Conservation (phyloP, 2,888 invertebrate genomes). For the Stenchaetothrips biformis region DNA sequence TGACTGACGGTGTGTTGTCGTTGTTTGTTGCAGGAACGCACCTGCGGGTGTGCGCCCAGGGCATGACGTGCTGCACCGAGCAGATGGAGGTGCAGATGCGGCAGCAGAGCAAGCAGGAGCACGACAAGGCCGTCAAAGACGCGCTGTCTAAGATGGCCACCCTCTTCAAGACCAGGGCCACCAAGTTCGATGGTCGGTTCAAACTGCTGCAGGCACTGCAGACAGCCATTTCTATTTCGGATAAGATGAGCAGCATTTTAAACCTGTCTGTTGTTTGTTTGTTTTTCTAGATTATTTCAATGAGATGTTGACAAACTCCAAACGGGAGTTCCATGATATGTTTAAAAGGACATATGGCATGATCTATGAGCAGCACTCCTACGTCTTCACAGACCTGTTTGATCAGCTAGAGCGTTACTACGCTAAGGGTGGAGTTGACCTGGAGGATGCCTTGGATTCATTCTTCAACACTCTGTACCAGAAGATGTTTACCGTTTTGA, state of each 20-base stretch:
- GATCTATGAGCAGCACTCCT: slow-evolving; percentile 89
- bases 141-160: slow-evolving; percentile 70
- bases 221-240: background rate
- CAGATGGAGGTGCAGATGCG: slow-evolving; percentile 65
- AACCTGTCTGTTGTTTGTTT: slow-evolving; percentile 37
- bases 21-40: slow-evolving; percentile 32
- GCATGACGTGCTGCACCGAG: slow-evolving; percentile 59
- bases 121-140: slow-evolving; percentile 68
- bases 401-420: slow-evolving; percentile 86
- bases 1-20: background rate
- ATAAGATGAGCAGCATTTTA: slow-evolving; percentile 37
- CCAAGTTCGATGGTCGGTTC: slow-evolving; percentile 79
- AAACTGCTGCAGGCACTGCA: slow-evolving; percentile 2
- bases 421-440: slow-evolving; percentile 73
- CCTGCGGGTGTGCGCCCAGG: slow-evolving; percentile 37
- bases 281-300: slow-evolving; percentile 74
- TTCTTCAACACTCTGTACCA: slow-evolving; percentile 91
- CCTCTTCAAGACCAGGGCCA: slow-evolving; percentile 68
- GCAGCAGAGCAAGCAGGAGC: slow-evolving; percentile 64
- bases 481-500: slow-evolving; percentile 92
- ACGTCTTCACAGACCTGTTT: slow-evolving; percentile 88
- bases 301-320: slow-evolving; percentile 74
- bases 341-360: slow-evolving; percentile 92
- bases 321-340: slow-evolving; percentile 88
- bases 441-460: slow-evolving; percentile 81